Percentiles rank a stretch among this genome's conserved stretches.
Conservation (phyloP, 2,797 vertebrate species). For the Xenopus petersii region DNA sequence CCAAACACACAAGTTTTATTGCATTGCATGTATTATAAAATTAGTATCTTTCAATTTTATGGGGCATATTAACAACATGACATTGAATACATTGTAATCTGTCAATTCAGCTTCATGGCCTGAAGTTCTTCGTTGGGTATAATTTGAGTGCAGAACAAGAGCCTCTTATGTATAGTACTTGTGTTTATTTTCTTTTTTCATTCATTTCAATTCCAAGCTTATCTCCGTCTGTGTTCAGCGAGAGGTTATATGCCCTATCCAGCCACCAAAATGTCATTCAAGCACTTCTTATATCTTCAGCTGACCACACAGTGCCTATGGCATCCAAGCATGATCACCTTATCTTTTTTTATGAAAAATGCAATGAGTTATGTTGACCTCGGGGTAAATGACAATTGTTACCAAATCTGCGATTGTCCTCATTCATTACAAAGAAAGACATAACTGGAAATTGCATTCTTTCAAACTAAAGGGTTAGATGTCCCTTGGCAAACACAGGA, state of each 20-base stretch:
- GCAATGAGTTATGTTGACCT: constrained; percentile 32
- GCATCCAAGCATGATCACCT: constrained; percentile 15
- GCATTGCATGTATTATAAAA: no score
- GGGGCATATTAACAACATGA: neutral
- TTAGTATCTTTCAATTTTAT: no score
- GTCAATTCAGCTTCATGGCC: neutral
- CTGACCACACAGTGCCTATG: constrained; percentile 15
- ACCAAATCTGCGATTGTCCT: constrained; percentile 23
- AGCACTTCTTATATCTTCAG: constrained; percentile 22
- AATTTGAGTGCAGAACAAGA: neutral
- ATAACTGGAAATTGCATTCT: constrained; percentile 31
- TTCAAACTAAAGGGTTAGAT: constrained; percentile 6
- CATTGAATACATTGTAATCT: neutral
- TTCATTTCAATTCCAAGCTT: constrained; percentile 29
- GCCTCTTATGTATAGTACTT: neutral
- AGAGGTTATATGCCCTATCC: constrained; percentile 22
- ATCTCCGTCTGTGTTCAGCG: constrained; percentile 24
- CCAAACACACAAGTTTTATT: no score
- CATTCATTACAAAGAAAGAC: constrained; percentile 24
- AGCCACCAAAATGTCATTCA: constrained; percentile 27
- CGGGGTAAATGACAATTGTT: constrained; percentile 27
- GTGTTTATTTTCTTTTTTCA: neutral
- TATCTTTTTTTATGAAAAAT: constrained; percentile 23
- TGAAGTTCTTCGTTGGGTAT: neutral
- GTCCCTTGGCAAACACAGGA: constrained; percentile 18